Evolutionary conservation across 1,140 invertebrate species (phyloP), one percentile per base, ranked within the genome.

Genomic region (Chrysomallon squamiferum): DNA sequence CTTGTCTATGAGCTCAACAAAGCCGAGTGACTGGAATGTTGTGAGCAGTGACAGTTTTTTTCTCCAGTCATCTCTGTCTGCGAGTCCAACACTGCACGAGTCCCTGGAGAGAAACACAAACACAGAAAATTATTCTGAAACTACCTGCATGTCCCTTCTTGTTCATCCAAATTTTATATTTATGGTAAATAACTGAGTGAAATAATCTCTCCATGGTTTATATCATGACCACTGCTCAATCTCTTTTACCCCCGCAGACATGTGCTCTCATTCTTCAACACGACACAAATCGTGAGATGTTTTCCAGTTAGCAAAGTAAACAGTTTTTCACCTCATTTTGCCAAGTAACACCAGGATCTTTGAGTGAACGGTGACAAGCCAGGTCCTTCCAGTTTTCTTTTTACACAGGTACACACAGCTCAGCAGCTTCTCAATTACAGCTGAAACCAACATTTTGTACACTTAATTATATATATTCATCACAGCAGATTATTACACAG

Each of bases 321-420:
- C n/a, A n/a, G n/a, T n/a, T n/a, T n/a, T n/a, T 20, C 25, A 54
- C 50, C 50, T 54, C 29, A 30, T 54, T 54, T 54, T 54, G 29
- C 18, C 50, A 25, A 54, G 29, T 13, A n/a, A 30, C n/a, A 54
- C 25, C 18, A 54, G 15, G 25, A 54, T 30, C 3, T 30, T 54
- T 3, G 50, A 54, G 50, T 54, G 50, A 30, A 54, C 25, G 15
- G 29, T 25, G 22, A 54, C 15, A 25, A 54, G 4, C 50, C 50
- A 54, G 7, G 22, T 54, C n/a, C 25, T 20, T 13, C 50, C 50
- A 27, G 50, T 27, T 22, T 30, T 25, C 35, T 7, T 38, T 15
- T 38, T 38, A 5, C 6, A 7, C 6, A 15, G 13, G 29, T 54
- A 54, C 50, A 54, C 25, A 22, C 50, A 25, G 29, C 22, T 20